Evolutionary conservation across 2,797 vertebrate genomes (phyloP).

Genomic region (Hippocampus kuda): DNA sequence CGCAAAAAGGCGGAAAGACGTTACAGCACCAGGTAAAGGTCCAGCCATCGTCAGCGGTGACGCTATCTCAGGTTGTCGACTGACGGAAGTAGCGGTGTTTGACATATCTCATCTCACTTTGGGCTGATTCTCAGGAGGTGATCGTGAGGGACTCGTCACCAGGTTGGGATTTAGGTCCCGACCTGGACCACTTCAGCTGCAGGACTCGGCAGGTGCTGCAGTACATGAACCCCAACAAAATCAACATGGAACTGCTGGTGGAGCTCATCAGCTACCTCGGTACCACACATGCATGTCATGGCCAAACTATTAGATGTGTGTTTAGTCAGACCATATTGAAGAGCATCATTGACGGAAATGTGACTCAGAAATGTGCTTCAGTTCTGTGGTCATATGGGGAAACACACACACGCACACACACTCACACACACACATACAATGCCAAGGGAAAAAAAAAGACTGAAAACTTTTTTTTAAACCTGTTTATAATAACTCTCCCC

Average conservation of each 20-base stretch:
- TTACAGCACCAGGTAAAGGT: constrained; percentile 74
- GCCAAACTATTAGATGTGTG: background rate
- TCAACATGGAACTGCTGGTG: constrained; percentile 89
- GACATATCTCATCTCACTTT: background rate
- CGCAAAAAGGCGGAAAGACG: constrained; percentile 78
- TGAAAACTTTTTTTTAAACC: too few species aligned
- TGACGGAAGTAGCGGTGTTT: too few species aligned
- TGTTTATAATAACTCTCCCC: too few species aligned
- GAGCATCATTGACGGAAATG: too few species aligned
- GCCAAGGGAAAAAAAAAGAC: too few species aligned
- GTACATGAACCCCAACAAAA: constrained; percentile 92
- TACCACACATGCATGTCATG: constrained; percentile 39
- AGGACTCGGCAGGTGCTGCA: constrained; percentile 82
- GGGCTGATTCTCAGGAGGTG: constrained; percentile 68
- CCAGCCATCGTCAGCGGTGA: too few species aligned
- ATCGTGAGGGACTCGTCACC: constrained; percentile 64
- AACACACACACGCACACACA: too few species aligned
- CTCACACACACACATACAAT: too few species aligned
- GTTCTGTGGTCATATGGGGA: too few species aligned
- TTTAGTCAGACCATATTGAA: too few species aligned
- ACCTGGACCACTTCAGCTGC: constrained; percentile 79
- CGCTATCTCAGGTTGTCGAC: background rate
- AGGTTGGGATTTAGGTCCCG: constrained; percentile 68
- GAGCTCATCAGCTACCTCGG: constrained; percentile 83
- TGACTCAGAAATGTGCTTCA: too few species aligned